phyloP scores from a whole-genome alignment of 1,140 invertebrate genomes.

The Tachypleus tridentatus region DNA sequence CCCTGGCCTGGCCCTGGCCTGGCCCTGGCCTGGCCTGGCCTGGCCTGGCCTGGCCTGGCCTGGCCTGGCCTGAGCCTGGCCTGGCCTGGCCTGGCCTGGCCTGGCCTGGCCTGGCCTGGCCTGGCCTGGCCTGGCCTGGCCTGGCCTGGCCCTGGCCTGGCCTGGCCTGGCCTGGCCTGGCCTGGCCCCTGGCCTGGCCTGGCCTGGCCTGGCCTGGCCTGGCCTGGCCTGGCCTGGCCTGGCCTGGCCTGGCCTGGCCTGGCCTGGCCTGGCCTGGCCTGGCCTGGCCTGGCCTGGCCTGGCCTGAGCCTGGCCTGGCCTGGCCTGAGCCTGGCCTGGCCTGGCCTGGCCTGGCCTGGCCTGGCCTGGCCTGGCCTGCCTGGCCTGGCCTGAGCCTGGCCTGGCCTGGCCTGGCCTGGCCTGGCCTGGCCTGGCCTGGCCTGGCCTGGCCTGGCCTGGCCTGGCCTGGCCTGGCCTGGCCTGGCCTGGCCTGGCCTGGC shows the following conservation, averaged over 20 bases:
- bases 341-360: slow-evolving; percentile 26
- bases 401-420: slow-evolving; percentile 23
- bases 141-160: no score
- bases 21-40: no score
- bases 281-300: slow-evolving; percentile 17
- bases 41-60: slow-evolving; percentile 26
- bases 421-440: slow-evolving; percentile 23
- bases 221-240: slow-evolving; percentile 25
- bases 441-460: slow-evolving; percentile 24
- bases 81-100: slow-evolving; percentile 24
- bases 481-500: slow-evolving; percentile 17
- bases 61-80: slow-evolving; percentile 22
- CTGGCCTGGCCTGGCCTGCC: no score
- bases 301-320: slow-evolving; percentile 23
- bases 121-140: slow-evolving; percentile 26
- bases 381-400: slow-evolving; percentile 26
- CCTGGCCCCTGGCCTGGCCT: no score
- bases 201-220: slow-evolving; percentile 22
- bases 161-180: slow-evolving; percentile 25
- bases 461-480: slow-evolving; percentile 21
- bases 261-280: slow-evolving; percentile 21
- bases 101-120: slow-evolving; percentile 26
- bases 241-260: slow-evolving; percentile 18
- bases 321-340: slow-evolving; percentile 25
- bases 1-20: no score